phyloP scores from a whole-genome alignment of 2,797 vertebrate genomes.

The Lepilemur ruficaudatus region DNA sequence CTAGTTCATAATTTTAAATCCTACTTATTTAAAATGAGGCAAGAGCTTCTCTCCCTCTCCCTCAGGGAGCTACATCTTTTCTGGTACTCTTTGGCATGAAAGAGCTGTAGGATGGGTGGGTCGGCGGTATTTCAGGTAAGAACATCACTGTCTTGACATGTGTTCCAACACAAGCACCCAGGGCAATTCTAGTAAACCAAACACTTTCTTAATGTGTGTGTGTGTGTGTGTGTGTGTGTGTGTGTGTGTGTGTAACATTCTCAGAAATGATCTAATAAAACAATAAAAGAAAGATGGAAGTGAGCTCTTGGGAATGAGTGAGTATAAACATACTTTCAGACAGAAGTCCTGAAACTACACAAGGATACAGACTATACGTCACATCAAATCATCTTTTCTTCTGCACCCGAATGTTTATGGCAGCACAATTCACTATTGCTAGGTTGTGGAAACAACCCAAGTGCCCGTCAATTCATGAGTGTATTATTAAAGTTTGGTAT shows the following conservation, averaged over 20 bases:
- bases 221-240: not conserved
- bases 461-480: too few relatives aligned
- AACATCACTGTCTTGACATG: not conserved
- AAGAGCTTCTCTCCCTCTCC: not conserved
- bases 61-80: not conserved
- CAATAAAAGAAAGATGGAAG: not conserved
- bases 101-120: not conserved
- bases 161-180: not conserved
- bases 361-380: not conserved
- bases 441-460: too few relatives aligned
- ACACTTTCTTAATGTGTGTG: not conserved
- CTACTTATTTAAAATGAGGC: not conserved
- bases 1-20: not conserved
- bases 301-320: not conserved
- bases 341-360: not conserved
- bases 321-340: not conserved
- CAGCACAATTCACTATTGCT: too few relatives aligned
- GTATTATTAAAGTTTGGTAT: too few relatives aligned
- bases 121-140: not conserved
- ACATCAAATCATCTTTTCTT: not conserved
- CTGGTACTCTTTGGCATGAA: constrained; percentile 13
- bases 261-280: not conserved
- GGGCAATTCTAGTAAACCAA: not conserved
- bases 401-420: too few relatives aligned
- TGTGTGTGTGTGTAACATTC: not conserved